Evolutionary conservation across 2,888 invertebrate genomes (phyloP).

Genomic region (Asteroscopus sphinx): DNA sequence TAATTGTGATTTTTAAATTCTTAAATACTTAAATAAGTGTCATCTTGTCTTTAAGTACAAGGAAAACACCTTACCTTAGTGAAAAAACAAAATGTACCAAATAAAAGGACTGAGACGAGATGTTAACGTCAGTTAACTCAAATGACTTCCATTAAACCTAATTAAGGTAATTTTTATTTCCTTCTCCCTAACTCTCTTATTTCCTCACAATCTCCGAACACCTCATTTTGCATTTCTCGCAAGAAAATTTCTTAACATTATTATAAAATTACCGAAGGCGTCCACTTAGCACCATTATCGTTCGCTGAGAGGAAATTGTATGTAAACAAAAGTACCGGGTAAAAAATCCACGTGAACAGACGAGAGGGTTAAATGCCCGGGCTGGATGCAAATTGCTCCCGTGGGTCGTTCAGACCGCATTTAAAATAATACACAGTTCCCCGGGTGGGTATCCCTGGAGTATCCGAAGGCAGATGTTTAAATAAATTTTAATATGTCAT

Average conservation of each 20-base stretch:
- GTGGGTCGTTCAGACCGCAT: constrained; percentile 51
- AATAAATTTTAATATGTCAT: constrained; percentile 47
- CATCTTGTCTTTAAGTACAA: too few relatives aligned
- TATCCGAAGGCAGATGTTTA: constrained; percentile 25
- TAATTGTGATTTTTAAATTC: too few relatives aligned
- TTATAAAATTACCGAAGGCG: constrained; percentile 41
- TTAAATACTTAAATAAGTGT: too few relatives aligned
- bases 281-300: constrained; percentile 53
- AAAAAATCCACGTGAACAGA: constrained; percentile 49
- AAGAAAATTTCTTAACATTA: constrained; percentile 27
- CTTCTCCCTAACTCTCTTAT: constrained; percentile 7
- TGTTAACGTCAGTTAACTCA: background rate
- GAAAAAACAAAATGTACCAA: too few relatives aligned
- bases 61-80: too few relatives aligned
- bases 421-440: constrained; percentile 60
- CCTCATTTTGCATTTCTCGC: constrained; percentile 26
- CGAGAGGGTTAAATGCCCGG: constrained; percentile 54
- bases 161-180: constrained; percentile 13
- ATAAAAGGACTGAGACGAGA: background rate
- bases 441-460: constrained; percentile 11
- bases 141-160: constrained; percentile 16
- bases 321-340: constrained; percentile 45
- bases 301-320: constrained; percentile 48
- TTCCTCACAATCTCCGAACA: constrained; percentile 23
- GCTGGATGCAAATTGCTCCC: constrained; percentile 58